Base-by-base conservation (phyloP, 1,140 invertebrate species). In the Drosophila truncata region DNA sequence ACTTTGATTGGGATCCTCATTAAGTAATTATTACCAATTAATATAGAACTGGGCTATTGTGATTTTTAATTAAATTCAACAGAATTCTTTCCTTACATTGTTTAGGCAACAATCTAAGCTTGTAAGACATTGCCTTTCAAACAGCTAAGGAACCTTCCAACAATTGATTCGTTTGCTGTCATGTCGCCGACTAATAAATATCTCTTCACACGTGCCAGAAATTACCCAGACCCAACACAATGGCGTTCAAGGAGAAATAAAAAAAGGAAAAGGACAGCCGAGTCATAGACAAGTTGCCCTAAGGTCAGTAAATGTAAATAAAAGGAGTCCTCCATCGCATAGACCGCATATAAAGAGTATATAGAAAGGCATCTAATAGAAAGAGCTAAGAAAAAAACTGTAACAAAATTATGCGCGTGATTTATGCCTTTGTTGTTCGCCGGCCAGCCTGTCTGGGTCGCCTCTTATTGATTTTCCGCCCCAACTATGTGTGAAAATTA, bases 401-500 rank as follows among this genome's bases (percentile, higher is more conserved):
- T 63, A 76, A 76, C 63, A 61, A 79, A 86, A 82, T 82, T 87
- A 79, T 86, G 62, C 75, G 69, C 76, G 75, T 79, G 80, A 87
- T 87, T 87, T 86, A 86, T 82, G 62, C 57, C 27, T 63, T 72
- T 84, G 71, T 82, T 82, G 52, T 78, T 60, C 54, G 47, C 44
- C 63, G 42, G 39, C 61, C 47, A 46, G 42, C 18, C 70, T 44
- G 55, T 39, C 60, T 71, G 35, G 37, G 37, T 23, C 60, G 25
- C 16, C 42, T 31, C 20, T 50, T 82, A 88, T 86, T 76, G 84
- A 86, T 86, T 78, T 78, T 57, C 50, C 27, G 25, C 69, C 31
- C 33, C 60, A 75, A 79, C 81, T 57, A 82, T 78, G 84, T 83
- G 84, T 88, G 83, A 83, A 88, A 87, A 87, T 87, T 87, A 88